Percentiles rank a stretch among this genome's conserved stretches.
Conservation (phyloP, 2,888 invertebrate species). For the Blomia tropicalis region DNA sequence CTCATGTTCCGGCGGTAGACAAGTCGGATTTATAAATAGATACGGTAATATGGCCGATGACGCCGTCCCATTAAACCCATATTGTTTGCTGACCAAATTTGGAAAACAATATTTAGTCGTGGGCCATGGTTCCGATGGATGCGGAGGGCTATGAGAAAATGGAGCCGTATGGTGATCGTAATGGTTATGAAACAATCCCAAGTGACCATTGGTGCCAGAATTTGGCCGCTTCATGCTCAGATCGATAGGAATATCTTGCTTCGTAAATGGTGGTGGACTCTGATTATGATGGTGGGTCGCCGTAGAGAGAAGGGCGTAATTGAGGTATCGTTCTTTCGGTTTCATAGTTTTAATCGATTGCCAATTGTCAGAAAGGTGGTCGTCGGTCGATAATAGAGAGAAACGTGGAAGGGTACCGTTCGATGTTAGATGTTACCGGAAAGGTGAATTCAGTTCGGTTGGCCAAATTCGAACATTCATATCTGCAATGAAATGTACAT, state of each 20-base stretch:
- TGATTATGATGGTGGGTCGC: neutral
- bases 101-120: constrained; percentile 11
- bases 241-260: constrained; percentile 26
- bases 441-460: neutral
- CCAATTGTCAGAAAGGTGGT: too few species aligned
- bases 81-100: neutral
- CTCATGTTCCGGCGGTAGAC: neutral
- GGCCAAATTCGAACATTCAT: too few species aligned
- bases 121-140: neutral
- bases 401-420: neutral
- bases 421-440: too few species aligned
- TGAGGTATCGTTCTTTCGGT: constrained; percentile 23
- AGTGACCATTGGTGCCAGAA: neutral
- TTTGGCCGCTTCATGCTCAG: constrained; percentile 24
- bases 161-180: neutral
- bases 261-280: neutral
- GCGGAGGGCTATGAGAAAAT: neutral
- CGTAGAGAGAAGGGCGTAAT: constrained; percentile 19
- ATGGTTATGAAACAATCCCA: neutral
- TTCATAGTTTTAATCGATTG: too few species aligned
- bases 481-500: neutral
- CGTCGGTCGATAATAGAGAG: too few species aligned
- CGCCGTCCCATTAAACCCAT: too few species aligned
- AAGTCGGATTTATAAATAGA: constrained; percentile 4
- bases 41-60: neutral